Evolutionary conservation across 2,113 vertebrate species (phyloP).

Genomic region (Salvator merianae): DNA sequence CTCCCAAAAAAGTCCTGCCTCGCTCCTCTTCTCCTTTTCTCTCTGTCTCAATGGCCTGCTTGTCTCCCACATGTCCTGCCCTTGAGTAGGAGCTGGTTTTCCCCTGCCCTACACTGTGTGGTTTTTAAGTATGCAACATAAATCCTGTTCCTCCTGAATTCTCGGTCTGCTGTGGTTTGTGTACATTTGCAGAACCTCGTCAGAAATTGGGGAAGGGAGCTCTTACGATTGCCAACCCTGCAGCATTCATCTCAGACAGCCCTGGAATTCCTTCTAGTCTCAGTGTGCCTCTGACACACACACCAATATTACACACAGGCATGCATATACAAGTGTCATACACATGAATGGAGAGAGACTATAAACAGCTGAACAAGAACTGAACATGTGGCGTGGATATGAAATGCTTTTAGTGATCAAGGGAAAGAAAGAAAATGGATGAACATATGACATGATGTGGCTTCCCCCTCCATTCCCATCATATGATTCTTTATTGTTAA

Average conservation of each 20-base stretch:
- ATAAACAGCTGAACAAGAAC: background rate
- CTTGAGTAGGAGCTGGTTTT: slow-evolving; percentile 47
- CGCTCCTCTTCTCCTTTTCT: background rate
- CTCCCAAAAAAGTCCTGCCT: slow-evolving; percentile 37
- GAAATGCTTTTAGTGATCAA: too few species aligned
- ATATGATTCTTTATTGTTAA: background rate
- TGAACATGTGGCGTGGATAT: background rate
- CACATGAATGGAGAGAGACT: too few species aligned
- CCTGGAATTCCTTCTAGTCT: too few species aligned
- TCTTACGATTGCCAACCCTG: too few species aligned
- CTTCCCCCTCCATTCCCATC: too few species aligned
- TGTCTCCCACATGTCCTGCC: slow-evolving; percentile 27
- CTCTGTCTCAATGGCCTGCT: background rate
- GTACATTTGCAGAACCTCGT: background rate
- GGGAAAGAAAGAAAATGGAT: too few species aligned
- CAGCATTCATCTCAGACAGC: too few species aligned
- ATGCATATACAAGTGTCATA: too few species aligned
- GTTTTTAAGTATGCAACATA: slow-evolving; percentile 61
- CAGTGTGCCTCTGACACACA: too few species aligned
- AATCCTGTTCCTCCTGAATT: slow-evolving; percentile 63
- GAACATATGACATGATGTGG: too few species aligned
- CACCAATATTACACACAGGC: too few species aligned
- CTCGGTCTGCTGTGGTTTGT: rapidly evolving
- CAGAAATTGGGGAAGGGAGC: too few species aligned
- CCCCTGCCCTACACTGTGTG: slow-evolving; percentile 26